These are phyloP conservation scores for Scaptodrosophila lebanonensis DNA, from an alignment of 1,140 invertebrate species.

Conservation along the genomic window DNA sequence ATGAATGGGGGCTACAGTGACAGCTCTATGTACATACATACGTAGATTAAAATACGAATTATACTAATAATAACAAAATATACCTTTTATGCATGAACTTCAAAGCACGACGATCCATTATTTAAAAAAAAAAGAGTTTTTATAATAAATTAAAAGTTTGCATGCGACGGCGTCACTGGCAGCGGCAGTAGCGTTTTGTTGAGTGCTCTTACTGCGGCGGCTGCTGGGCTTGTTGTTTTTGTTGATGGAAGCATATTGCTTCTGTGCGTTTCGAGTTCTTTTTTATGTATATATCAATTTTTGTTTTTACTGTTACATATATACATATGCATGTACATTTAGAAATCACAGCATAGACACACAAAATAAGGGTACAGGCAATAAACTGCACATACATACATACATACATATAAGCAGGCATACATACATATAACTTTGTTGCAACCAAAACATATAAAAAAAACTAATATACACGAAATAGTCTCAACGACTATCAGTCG, in stretches of 20 bases:
- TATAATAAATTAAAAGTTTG: constrained; percentile 74
- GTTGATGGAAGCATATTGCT: neutral
- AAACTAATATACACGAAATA: constrained; percentile 53
- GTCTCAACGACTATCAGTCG: constrained; percentile 34
- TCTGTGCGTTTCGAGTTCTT: neutral
- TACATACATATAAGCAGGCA: constrained; percentile 46
- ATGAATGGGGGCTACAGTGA: no score
- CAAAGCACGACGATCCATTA: constrained; percentile 77
- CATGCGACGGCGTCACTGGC: constrained; percentile 59
- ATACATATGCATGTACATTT: constrained; percentile 23
- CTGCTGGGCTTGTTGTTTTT: constrained; percentile 29
- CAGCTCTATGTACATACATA: neutral
- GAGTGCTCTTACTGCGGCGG: constrained; percentile 12
- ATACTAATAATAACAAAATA: constrained; percentile 41
- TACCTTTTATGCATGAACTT: constrained; percentile 77
- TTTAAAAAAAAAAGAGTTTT: constrained; percentile 75
- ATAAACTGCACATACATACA: constrained; percentile 24
- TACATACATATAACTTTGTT: constrained; percentile 32
- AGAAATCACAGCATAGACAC: constrained; percentile 49
- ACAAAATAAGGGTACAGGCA: constrained; percentile 41
- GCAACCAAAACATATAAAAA: constrained; percentile 38
- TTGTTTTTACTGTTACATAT: constrained; percentile 19
- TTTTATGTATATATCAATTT: constrained; percentile 27
- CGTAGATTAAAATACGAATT: constrained; percentile 13
- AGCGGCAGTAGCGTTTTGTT: constrained; percentile 30